Conservation (phyloP, 2,113 vertebrate species). For the Cryptotis parvus region DNA sequence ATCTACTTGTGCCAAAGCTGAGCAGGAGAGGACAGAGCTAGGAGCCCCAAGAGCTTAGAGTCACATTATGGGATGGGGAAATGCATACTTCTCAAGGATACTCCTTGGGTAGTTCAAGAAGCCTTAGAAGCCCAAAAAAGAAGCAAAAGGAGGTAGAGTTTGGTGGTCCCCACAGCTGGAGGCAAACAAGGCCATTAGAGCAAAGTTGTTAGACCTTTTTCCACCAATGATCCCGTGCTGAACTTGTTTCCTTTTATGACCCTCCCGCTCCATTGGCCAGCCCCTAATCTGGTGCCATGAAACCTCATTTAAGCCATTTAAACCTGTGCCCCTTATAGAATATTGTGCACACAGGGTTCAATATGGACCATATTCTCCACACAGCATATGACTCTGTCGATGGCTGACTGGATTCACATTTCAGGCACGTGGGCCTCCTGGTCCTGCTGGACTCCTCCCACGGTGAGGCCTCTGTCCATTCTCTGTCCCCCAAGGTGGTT, state of each 20-base stretch:
- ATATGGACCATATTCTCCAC: too few relatives aligned
- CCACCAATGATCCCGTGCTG: too few relatives aligned
- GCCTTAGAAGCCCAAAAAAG: background rate
- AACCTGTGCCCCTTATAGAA: too few relatives aligned
- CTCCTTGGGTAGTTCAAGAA: background rate
- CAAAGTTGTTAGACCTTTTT: too few relatives aligned
- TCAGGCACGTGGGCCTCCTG: background rate
- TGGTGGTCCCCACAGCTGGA: background rate
- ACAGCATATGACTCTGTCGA: background rate
- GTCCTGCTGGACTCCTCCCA: background rate
- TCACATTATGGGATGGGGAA: background rate
- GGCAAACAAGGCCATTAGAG: background rate
- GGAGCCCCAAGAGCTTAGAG: background rate
- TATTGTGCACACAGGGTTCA: too few relatives aligned
- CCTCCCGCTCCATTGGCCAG: too few relatives aligned
- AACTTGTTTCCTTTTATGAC: too few relatives aligned
- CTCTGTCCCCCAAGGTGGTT: background rate
- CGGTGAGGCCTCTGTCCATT: too few relatives aligned
- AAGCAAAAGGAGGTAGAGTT: background rate
- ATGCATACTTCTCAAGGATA: too few relatives aligned
- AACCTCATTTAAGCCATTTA: too few relatives aligned
- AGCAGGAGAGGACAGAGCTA: background rate
- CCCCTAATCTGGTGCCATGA: too few relatives aligned
- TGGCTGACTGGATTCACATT: background rate
- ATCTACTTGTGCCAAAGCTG: accelerated